Base-by-base conservation (phyloP, 2,113 vertebrate species). In the Gadus macrocephalus region DNA sequence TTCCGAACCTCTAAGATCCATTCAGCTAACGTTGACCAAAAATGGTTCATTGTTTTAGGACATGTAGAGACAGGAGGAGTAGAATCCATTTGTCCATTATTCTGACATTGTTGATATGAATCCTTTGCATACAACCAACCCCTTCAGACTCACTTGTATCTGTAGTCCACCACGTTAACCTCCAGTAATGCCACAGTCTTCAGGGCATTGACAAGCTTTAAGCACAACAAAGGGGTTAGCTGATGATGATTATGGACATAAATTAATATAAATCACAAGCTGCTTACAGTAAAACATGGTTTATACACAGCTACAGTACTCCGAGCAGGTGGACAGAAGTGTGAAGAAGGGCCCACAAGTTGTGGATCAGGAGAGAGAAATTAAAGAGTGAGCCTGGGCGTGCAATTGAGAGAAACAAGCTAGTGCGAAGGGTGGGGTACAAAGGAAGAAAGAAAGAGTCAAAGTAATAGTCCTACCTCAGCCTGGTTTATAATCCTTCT, bases 91-190 rank as follows among this genome's bases (percentile, higher is more conserved):
- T 4, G 6, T 35, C 31, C 6, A 35, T 35, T 35, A 35, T 35
- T 35, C 6, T 35, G 31, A 7, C 31, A 35, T 35, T 35, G 31
- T 35, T 5, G 4, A 35, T 35, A 35, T 35, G 6, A 35, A 5
- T 35, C 4, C 6, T 35, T 35, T 35, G 6, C 6, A 35, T 17
- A 19, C 5, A 59, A 20, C 19, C 22, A 73, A 65, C 16, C 5
- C 63, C 66, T 55, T 68, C 65, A 71, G 76, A 91, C 96, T 90
- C 89, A 99, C 97, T 89, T 98, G 89, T 95, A 98, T 82, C 96
- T 99, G 92, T 96, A 99, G 91, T 99, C 96, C 74, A 98, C 95
- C 75, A 97, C 91, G 71, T 12, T 94, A 85, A 98, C 95, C 80
- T 99, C 93, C 90, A 99, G 91, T 3, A 69, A 88, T 0, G 95